Evolutionary conservation across 1,140 invertebrate genomes (phyloP), one percentile per base, ranked within the genome.

Genomic region (Drosophila bocki): DNA sequence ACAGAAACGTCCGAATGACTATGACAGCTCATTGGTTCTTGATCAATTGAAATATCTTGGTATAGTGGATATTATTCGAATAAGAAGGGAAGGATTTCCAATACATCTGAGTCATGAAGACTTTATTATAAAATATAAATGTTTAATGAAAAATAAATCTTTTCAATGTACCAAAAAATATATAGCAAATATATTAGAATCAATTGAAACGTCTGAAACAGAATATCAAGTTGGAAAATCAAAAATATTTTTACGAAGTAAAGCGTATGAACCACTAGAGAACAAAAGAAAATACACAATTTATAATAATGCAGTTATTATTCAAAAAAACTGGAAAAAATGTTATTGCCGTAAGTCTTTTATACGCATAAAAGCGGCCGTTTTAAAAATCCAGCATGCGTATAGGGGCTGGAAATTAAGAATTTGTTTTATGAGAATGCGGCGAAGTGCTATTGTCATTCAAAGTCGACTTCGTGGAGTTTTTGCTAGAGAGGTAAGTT

Each of bases 21-120:
- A 97, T 92, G 96, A 97, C 92, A 95, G 96, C 42, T 94, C 95
- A 53, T 94, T 99, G 58, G 98, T 99, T 3, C 93, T 98, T 42
- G 97, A 98, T 82, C 98, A 99, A 93, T 94, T 99, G 7, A 96
- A 96, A 76, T 99, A 99, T 93, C 95, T 99, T 48, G 98, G 98
- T 50, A 99, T 99, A 97, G 94, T 99, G 87, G 98, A 99, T 93
- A 98, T 99, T 71, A 98, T 99, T 81, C 94, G 97, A 59, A 99
- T 99, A 62, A 94, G 98, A 41, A 96, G 97, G 85, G 97, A 99
- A 94, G 98, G 98, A 1, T 99, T 96, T 93, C 98, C 98, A 0
- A 96, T 98, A 67, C 98, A 99, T 93, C 94, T 98, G 91, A 94
- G 94, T 3, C 95, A 97, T 77, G 94, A 95, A 42, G 95, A 96